Conservation (phyloP, 2,797 vertebrate genomes). For the Erpetoichthys calabaricus region DNA sequence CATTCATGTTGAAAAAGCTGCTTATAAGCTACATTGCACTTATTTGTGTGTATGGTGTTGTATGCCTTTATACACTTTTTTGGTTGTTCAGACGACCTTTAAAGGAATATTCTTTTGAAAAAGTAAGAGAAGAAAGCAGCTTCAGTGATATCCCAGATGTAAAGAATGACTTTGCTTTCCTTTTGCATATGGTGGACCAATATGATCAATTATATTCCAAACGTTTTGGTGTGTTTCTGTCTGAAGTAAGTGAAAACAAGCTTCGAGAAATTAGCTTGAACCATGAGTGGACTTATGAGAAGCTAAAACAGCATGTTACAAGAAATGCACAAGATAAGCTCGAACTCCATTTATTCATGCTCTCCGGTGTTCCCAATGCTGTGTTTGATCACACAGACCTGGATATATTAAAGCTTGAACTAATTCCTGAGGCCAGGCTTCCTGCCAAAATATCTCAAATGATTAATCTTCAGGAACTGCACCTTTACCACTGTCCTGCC, state of each 20-base stretch:
- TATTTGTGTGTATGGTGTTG: conserved; percentile 83
- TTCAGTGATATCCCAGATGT: conserved; percentile 98
- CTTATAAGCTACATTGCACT: conserved; percentile 90
- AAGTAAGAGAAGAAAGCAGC: conserved; percentile 93
- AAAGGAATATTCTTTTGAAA: conserved; percentile 96
- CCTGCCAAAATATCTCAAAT: conserved; percentile 95
- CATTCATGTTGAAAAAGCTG: conserved; percentile 90
- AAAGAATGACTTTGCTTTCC: conserved; percentile 96
- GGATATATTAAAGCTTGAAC: conserved; percentile 84
- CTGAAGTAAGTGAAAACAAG: conserved; percentile 96
- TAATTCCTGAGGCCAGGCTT: conserved; percentile 90
- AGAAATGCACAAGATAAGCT: conserved; percentile 85
- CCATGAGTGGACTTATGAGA: conserved; percentile 95
- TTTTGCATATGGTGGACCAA: conserved; percentile 97
- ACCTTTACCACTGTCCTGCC: conserved; percentile 90
- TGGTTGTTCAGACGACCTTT: conserved; percentile 91
- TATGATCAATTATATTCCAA: conserved; percentile 95
- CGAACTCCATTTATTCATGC: conserved; percentile 90
- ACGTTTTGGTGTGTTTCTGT: conserved; percentile 90
- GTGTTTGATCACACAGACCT: conserved; percentile 91
- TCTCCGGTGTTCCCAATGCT: conserved; percentile 84
- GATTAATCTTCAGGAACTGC: conserved; percentile 87
- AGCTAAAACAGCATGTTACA: conserved; percentile 80
- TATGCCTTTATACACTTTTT: conserved; percentile 92
- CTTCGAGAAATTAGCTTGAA: conserved; percentile 89